phyloP scores from a whole-genome alignment of 2,797 vertebrate genomes.

The Pelobates cultripes region DNA sequence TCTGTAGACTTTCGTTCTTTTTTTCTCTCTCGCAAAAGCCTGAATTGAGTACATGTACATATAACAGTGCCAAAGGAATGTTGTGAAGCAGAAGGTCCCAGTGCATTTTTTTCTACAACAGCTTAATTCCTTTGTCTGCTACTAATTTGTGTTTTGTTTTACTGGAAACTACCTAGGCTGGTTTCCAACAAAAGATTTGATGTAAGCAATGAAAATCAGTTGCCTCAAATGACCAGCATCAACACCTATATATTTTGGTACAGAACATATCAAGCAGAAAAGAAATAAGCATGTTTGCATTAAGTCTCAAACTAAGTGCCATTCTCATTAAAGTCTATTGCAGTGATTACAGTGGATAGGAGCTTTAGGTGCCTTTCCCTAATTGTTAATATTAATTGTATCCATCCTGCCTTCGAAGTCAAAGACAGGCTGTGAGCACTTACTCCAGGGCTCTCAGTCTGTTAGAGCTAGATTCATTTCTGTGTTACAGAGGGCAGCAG shows the following conservation, averaged over 20 bases:
- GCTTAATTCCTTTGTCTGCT: conserved; percentile 58
- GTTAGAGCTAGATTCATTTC: no score
- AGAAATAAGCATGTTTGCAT: no score
- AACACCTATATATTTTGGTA: conserved; percentile 15
- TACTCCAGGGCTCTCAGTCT: no score
- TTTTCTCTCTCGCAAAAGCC: conserved; percentile 45
- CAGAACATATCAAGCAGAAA: no score
- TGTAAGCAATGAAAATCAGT: conserved; percentile 40
- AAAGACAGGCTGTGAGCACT: no score
- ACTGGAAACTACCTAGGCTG: conserved; percentile 44
- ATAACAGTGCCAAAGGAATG: conserved; percentile 37
- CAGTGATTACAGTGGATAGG: background rate
- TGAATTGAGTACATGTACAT: conserved; percentile 36
- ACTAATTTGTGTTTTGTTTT: conserved; percentile 51
- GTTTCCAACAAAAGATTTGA: conserved; percentile 37
- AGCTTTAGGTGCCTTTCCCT: background rate
- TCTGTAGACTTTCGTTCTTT: background rate
- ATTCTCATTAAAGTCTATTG: no score
- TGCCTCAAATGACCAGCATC: conserved; percentile 46
- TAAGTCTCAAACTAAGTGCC: no score
- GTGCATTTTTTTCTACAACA: conserved; percentile 50
- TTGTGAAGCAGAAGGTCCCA: conserved; percentile 26
- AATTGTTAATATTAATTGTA: background rate
- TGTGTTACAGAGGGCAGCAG: no score
- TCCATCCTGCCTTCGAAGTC: no score